Evolutionary conservation across 2,797 vertebrate species (phyloP).

Genomic region (Sebastes steindachneri): DNA sequence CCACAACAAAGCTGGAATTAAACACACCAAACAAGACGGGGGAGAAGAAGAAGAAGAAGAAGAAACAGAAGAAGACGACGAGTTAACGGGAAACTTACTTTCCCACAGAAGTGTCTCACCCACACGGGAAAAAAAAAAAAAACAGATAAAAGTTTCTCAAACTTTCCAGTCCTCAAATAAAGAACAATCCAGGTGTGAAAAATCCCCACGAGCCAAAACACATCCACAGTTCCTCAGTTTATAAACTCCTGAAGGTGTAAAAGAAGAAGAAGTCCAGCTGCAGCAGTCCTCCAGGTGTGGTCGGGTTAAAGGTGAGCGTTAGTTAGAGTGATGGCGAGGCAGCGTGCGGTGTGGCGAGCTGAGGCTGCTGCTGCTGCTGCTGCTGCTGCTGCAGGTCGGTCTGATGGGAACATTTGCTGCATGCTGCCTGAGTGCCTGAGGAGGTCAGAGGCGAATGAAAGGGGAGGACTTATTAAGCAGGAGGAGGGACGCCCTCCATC

Average conservation of each 20-base stretch:
- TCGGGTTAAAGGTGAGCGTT: conserved; percentile 20
- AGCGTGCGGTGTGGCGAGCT: conserved; percentile 11
- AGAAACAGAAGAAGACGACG: background rate
- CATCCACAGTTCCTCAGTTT: background rate
- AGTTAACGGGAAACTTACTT: conserved; percentile 55
- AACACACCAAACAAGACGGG: background rate
- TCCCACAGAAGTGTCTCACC: conserved; percentile 52
- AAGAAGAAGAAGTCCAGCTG: conserved; percentile 28
- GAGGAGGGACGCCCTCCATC: background rate
- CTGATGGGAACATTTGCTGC: conserved; percentile 77
- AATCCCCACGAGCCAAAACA: conserved; percentile 4
- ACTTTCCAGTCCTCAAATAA: conserved; percentile 49
- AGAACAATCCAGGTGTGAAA: conserved; percentile 65
- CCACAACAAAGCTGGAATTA: conserved; percentile 57
- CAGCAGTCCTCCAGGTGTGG: conserved; percentile 45
- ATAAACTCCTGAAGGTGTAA: conserved; percentile 9
- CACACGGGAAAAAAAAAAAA: background rate
- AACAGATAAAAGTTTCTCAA: conserved; percentile 1
- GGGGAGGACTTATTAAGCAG: background rate
- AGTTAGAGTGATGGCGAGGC: background rate
- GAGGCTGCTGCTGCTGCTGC: background rate
- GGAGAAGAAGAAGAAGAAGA: background rate
- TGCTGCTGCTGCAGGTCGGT: conserved; percentile 53
- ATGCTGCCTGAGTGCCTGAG: conserved; percentile 57
- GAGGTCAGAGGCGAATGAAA: background rate